phyloP scores from a whole-genome alignment of 1,140 invertebrate genomes.

The Zaprionus capensis region DNA sequence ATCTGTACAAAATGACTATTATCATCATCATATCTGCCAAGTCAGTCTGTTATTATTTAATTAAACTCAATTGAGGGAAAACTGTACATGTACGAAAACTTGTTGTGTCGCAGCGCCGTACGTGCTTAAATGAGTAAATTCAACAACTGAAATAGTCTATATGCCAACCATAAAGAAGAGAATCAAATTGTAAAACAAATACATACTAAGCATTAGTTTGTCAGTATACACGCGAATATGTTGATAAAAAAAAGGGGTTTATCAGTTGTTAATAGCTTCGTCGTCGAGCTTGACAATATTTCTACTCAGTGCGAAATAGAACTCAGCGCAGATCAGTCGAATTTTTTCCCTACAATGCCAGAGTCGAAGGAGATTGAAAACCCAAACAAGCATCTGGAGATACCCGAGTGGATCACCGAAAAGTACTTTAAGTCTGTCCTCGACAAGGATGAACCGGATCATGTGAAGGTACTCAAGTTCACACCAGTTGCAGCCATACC shows the following conservation, averaged over 20 bases:
- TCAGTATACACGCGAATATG: background rate
- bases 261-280: conserved; percentile 7
- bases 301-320: conserved; percentile 9
- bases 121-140: too few relatives aligned
- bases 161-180: background rate
- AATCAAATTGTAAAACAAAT: background rate
- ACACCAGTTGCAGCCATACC: conserved; percentile 69
- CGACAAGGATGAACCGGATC: conserved; percentile 76
- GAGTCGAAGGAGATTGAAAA: conserved; percentile 51
- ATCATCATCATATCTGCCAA: background rate
- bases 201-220: background rate
- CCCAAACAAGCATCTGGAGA: conserved; percentile 66
- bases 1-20: background rate
- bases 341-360: conserved; percentile 6
- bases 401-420: conserved; percentile 84
- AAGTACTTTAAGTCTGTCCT: conserved; percentile 84
- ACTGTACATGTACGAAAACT: too few relatives aligned
- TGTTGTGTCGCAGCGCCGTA: too few relatives aligned
- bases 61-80: background rate
- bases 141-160: background rate
- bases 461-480: conserved; percentile 63
- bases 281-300: background rate
- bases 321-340: conserved; percentile 5
- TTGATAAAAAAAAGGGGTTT: conserved; percentile 25
- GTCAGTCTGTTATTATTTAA: background rate